These are phyloP conservation scores for Arenaria interpres DNA, from an alignment of 2,113 vertebrate genomes.

Conservation along the genomic window DNA sequence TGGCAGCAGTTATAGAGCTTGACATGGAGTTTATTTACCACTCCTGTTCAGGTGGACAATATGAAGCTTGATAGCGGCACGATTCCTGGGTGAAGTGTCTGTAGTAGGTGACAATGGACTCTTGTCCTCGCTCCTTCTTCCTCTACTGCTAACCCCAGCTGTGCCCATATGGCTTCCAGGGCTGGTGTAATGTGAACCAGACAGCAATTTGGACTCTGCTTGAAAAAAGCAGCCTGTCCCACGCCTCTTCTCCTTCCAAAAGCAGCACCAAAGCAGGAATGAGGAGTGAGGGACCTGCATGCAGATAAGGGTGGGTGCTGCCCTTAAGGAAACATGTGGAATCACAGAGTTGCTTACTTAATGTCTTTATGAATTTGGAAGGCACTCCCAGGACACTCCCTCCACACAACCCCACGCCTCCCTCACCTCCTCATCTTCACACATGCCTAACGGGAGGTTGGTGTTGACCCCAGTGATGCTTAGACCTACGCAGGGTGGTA, in stretches of 20 bases:
- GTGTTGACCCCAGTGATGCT: rapidly evolving
- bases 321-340: background rate
- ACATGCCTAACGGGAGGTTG: background rate
- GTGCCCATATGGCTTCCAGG: background rate
- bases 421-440: background rate
- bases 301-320: background rate
- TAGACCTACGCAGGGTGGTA: background rate
- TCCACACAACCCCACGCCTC: background rate
- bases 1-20: background rate
- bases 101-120: background rate
- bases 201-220: background rate
- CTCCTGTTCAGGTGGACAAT: background rate
- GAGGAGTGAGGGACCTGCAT: background rate
- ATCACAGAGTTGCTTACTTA: background rate
- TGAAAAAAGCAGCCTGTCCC: background rate
- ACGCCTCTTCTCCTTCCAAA: background rate
- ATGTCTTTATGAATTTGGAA: background rate
- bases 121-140: background rate
- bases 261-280: background rate
- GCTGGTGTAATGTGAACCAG: background rate
- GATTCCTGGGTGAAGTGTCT: background rate
- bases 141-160: background rate
- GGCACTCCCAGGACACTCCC: background rate
- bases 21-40: background rate
- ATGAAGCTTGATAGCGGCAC: background rate